Conservation (phyloP, 2,888 invertebrate genomes). For the Eristalinus aeneus region DNA sequence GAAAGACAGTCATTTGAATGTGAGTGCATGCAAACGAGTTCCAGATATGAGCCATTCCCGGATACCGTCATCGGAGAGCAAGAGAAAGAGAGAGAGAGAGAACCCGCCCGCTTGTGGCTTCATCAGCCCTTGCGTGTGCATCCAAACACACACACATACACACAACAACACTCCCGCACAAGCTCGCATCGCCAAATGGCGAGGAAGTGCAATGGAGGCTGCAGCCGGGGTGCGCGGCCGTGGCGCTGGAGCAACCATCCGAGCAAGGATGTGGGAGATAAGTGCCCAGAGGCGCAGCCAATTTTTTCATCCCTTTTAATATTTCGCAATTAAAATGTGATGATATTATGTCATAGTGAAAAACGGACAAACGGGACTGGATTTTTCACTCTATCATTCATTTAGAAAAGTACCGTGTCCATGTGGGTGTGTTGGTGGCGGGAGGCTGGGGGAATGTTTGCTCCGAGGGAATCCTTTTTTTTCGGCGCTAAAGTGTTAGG, state of each 20-base stretch:
- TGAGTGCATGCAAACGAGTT: conserved; percentile 68
- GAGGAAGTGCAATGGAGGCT: conserved; percentile 24
- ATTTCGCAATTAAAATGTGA: conserved; percentile 72
- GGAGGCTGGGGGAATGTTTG: background rate
- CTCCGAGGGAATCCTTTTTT: conserved; percentile 35
- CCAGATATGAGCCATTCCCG: conserved; percentile 69
- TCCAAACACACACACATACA: conserved; percentile 21
- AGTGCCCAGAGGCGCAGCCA: conserved; percentile 70
- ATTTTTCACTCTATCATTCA: conserved; percentile 71
- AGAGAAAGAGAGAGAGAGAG: background rate
- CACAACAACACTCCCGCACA: background rate
- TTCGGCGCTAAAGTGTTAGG: conserved; percentile 63
- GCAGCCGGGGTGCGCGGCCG: background rate
- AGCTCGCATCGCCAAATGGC: background rate
- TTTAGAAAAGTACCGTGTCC: conserved; percentile 30
- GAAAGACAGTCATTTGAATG: conserved; percentile 70
- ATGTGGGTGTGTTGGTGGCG: background rate
- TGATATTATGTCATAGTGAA: conserved; percentile 71
- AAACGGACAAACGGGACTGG: conserved; percentile 70
- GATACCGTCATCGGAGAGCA: conserved; percentile 35
- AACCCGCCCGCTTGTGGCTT: background rate
- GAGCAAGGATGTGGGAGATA: conserved; percentile 40
- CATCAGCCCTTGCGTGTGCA: conserved; percentile 52
- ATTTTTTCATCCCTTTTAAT: conserved; percentile 71
- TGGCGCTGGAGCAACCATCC: background rate